These are phyloP conservation scores for Morpho achilles DNA, from an alignment of 2,888 invertebrate species.

Conservation along the genomic window DNA sequence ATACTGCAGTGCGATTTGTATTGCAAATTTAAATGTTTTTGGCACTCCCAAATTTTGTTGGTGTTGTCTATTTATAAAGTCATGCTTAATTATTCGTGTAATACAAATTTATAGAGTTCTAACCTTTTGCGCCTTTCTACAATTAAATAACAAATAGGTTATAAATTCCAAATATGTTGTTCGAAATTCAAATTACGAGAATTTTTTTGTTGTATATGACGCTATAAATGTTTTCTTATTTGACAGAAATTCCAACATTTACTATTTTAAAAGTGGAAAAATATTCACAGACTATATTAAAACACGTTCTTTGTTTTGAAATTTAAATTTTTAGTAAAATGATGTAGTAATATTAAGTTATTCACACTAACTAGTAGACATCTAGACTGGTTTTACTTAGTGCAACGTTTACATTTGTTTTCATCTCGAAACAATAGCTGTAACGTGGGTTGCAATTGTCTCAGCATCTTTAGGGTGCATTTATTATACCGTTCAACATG, in stretches of 20 bases:
- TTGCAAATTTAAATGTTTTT: slow-evolving; percentile 62
- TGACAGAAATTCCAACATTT: too few relatives aligned
- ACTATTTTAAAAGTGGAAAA: too few relatives aligned
- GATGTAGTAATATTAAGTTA: too few relatives aligned
- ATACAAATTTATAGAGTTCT: background rate
- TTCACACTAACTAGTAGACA: slow-evolving; percentile 5
- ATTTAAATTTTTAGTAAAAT: too few relatives aligned
- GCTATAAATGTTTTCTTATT: too few relatives aligned
- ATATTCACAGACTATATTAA: too few relatives aligned
- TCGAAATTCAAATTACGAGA: too few relatives aligned
- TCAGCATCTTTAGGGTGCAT: slow-evolving; percentile 4
- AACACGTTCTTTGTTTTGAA: too few relatives aligned
- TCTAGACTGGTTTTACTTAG: slow-evolving; percentile 16
- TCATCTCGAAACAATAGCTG: slow-evolving; percentile 23
- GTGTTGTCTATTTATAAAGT: background rate
- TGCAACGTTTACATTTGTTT: slow-evolving; percentile 14
- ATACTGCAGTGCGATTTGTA: slow-evolving; percentile 77
- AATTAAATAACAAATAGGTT: too few relatives aligned
- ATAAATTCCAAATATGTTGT: too few relatives aligned
- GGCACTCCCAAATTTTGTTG: slow-evolving; percentile 15
- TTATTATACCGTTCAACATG: slow-evolving; percentile 1
- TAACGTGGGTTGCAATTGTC: slow-evolving; percentile 10
- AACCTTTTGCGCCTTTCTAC: background rate
- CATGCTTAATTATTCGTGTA: background rate
- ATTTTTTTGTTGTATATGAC: too few relatives aligned